Percentiles rank a stretch among this genome's conserved stretches.
phyloP scores from a whole-genome alignment of 1,140 invertebrate species.

The Bombus turneri region DNA sequence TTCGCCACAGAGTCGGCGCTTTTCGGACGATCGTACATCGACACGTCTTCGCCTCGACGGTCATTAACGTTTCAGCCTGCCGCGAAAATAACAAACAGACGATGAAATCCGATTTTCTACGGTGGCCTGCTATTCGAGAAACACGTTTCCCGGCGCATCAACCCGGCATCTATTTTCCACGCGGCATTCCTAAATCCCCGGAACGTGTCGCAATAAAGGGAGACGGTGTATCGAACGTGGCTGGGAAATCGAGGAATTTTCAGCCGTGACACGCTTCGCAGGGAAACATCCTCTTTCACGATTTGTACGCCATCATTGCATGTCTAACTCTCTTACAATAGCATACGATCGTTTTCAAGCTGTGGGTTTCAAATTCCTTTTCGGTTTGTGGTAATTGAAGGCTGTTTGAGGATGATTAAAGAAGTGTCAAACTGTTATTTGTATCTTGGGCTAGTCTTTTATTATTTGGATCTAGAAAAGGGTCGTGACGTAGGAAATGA shows the following conservation, averaged over 20 bases:
- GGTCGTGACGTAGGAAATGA: neutral
- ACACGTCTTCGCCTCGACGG: conserved; percentile 6
- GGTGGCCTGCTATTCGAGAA: conserved; percentile 33
- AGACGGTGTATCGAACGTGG: conserved; percentile 20
- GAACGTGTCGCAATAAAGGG: conserved; percentile 52
- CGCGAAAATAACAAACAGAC: conserved; percentile 54
- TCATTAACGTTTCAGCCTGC: conserved; percentile 30
- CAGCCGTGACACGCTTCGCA: conserved; percentile 45
- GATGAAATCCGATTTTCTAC: conserved; percentile 60
- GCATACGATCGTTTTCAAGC: neutral
- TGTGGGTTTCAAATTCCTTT: neutral
- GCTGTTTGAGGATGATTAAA: too few relatives aligned
- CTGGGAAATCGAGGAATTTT: conserved; percentile 43
- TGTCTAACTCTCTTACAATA: conserved; percentile 7
- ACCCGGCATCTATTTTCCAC: conserved; percentile 32
- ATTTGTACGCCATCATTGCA: conserved; percentile 39
- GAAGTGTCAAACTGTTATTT: neutral
- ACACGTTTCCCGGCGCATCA: conserved; percentile 28
- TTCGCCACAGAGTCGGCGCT: neutral
- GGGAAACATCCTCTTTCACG: conserved; percentile 24
- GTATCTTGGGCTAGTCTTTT: neutral
- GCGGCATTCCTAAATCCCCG: conserved; percentile 9
- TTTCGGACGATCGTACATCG: neutral
- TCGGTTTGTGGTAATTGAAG: neutral
- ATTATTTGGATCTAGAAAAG: neutral